Evolutionary conservation across 1,140 invertebrate genomes (phyloP), one percentile per base, ranked within the genome.

Genomic region (Rhyzopertha dominica): DNA sequence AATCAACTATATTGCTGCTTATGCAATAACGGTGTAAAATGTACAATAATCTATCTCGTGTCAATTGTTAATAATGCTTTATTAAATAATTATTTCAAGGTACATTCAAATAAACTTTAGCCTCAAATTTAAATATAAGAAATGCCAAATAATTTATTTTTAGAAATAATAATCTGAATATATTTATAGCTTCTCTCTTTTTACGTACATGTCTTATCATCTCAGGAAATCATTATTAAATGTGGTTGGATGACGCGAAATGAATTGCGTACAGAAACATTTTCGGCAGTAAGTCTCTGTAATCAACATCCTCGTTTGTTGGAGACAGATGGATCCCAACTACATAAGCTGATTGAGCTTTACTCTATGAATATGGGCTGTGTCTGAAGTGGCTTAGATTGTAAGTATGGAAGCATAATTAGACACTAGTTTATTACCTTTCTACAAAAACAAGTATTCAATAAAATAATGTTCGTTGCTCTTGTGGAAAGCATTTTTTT

Each of bases 351-450:
- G 30, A 73, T 97, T 32, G 95, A 93, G 4, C 72, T 98, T 8
- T 98, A 98, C 73, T 86, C 93, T 3, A 98, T 98, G 94, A 95
- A 90, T 29, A 97, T 95, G 82, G 96, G 80, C 84, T 29, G 94
- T 97, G 68, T 95, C 98, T 66, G 80, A 81, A 43, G 85, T 89
- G 28, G 91, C 92, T 12, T 79, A 96, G 37, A 79, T 80, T 63
- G 91, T 94, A 70, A 71, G 68, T 39, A 16, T 16, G 32, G 40
- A 30, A 5, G 8, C 41, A n/a, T n/a, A n/a, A n/a, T n/a, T n/a
- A 26, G n/a, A n/a, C n/a, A n/a, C 7, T 26, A 26, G n/a, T 26
- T 26, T 26, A 8, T 8, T 8, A 26, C 7, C 24, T 8, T 8
- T 26, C 7, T n/a, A n/a, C 24, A 26, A 26, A 26, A 26, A 26